phyloP scores from a whole-genome alignment of 1,140 invertebrate genomes.

The Leptopilina boulardi region DNA sequence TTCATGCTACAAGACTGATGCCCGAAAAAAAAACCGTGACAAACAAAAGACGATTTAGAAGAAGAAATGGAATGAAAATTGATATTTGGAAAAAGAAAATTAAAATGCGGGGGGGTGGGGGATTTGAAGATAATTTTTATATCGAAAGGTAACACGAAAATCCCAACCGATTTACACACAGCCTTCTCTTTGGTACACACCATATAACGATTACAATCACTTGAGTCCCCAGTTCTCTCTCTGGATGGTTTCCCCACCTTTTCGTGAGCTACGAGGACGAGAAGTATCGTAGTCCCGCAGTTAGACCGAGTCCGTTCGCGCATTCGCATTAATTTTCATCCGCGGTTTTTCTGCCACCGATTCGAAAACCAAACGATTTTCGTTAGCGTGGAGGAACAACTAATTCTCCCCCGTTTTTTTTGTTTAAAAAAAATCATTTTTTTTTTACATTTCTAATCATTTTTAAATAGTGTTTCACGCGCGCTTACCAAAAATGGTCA shows the following conservation, averaged over 20 bases:
- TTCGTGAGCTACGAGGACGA: constrained; percentile 61
- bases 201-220: constrained; percentile 55
- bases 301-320: constrained; percentile 74
- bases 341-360: constrained; percentile 51
- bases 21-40: too few species aligned
- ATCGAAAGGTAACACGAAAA: constrained; percentile 39
- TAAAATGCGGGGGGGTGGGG: too few species aligned
- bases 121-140: not conserved
- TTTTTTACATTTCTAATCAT: not conserved
- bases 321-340: constrained; percentile 71
- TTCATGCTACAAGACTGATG: too few species aligned
- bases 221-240: constrained; percentile 50
- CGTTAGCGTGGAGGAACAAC: constrained; percentile 15
- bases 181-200: constrained; percentile 49
- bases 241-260: constrained; percentile 59
- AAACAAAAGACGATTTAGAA: too few species aligned
- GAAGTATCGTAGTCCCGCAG: constrained; percentile 68
- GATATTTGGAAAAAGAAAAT: too few species aligned
- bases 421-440: constrained; percentile 5
- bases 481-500: constrained; percentile 9
- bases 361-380: constrained; percentile 43
- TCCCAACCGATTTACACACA: constrained; percentile 37
- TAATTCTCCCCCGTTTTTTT: not conserved
- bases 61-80: too few species aligned
- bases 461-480: not conserved